These are phyloP conservation scores for Falco novaeseelandiae DNA, from an alignment of 2,797 vertebrate genomes.

Conservation along the genomic window DNA sequence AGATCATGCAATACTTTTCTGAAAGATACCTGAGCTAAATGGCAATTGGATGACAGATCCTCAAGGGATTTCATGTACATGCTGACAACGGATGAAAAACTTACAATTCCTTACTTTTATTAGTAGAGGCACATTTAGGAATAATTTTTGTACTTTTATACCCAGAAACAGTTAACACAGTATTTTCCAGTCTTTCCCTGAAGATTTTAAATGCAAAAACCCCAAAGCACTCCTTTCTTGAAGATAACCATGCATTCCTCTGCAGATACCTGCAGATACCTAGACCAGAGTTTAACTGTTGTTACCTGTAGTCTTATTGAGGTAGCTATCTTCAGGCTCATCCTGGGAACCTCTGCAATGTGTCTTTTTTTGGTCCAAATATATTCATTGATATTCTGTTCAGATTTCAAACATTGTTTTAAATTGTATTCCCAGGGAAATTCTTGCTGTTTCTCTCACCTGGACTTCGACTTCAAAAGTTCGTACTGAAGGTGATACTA, in stretches of 20 bases:
- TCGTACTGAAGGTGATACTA: background rate
- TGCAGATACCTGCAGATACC: background rate
- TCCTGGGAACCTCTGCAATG: background rate
- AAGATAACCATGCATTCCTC: background rate
- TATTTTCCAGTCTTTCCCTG: background rate
- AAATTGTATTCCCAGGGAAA: background rate
- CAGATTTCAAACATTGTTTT: background rate
- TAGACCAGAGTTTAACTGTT: background rate
- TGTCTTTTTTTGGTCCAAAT: background rate
- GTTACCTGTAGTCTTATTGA: background rate
- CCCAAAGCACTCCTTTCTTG: background rate
- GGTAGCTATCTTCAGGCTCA: background rate
- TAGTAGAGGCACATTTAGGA: background rate
- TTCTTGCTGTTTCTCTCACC: background rate
- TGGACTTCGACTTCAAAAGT: background rate
- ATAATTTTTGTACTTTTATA: background rate
- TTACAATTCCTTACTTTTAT: background rate
- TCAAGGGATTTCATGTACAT: background rate
- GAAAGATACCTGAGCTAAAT: background rate
- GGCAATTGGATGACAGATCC: background rate
- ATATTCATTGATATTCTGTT: background rate
- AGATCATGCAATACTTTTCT: background rate
- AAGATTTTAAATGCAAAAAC: background rate
- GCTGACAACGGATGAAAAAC: background rate
- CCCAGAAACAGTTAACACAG: background rate